Evolutionary conservation across 2,888 invertebrate genomes (phyloP), one percentile per base, ranked within the genome.

Genomic region (Clostera curtula): DNA sequence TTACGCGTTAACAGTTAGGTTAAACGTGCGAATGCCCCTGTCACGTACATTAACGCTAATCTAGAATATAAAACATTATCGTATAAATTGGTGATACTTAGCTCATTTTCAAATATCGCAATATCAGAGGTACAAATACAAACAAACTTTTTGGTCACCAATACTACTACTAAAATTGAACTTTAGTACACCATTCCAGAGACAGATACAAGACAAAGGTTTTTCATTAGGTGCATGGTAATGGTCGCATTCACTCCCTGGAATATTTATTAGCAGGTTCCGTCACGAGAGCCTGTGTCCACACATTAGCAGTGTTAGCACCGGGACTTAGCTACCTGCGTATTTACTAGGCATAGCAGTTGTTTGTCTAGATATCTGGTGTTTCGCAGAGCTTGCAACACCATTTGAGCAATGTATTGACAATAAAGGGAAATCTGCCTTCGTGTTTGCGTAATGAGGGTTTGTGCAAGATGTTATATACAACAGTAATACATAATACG

Each of bases 261-360:
- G 80, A 80, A 79, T 61, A 59, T 75, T 72, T 75, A 82, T 83
- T 83, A 83, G 82, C 80, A 55, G 63, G 65, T 63, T 56, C 56
- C 61, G 76, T 82, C 82, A 79, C 80, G 80, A 79, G 64, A 50
- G 46, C 62, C 73, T 75, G 73, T 79, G 82, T 82, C 74, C 71
- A 74, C 71, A 71, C 73, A 80, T 83, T 83, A 83, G 74, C 74
- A 43, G 66, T 61, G 64, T 83, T 82, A 83, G 76, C 82, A 57
- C 69, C 73, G 61, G 71, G 67, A 65, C 49, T 36, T 48, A 37
- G 65, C 75, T 74, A 68, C 70, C 70, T 71, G 65, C 54, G 30
- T 73, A 54, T 74, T 72, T 73, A 58, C 64, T 73, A 76, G 66
- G 60, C 58, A 57, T 56, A 60, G 54, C 65, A 58, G 51, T 47